Percentiles rank a stretch among this genome's conserved stretches.
These are phyloP conservation scores for Torymus aiolomorphi DNA, from an alignment of 2,888 invertebrate genomes.

Conservation along the genomic window DNA sequence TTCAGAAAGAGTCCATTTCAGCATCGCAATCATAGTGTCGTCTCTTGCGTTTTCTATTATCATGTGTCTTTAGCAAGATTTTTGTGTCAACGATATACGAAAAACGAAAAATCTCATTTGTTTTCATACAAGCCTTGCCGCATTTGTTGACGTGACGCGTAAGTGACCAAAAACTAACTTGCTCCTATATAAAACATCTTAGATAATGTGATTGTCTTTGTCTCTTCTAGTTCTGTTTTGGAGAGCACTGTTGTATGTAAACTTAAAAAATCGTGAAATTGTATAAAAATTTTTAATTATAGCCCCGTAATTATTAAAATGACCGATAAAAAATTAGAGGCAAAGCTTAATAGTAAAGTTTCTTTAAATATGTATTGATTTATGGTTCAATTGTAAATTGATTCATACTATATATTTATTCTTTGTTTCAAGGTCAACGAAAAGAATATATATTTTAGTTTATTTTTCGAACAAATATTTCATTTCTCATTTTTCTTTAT, in stretches of 20 bases:
- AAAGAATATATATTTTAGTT: not conserved
- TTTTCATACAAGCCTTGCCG: constrained; percentile 19
- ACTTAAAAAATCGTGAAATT: constrained; percentile 31
- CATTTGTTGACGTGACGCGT: constrained; percentile 11
- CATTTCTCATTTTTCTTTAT: constrained; percentile 6
- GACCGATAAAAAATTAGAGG: not conserved
- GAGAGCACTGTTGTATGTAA: constrained; percentile 6
- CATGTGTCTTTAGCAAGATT: constrained; percentile 18
- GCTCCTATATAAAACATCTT: not conserved
- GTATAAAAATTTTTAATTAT: constrained; percentile 39
- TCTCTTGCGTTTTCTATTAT: constrained; percentile 1
- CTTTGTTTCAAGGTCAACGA: not conserved
- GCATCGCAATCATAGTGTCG: constrained; percentile 26
- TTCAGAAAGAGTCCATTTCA: constrained; percentile 35
- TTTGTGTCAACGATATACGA: constrained; percentile 11
- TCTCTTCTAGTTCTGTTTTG: constrained; percentile 15
- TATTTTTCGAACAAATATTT: not conserved
- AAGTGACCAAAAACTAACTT: constrained; percentile 28
- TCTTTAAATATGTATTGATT: too few species aligned
- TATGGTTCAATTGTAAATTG: not conserved
- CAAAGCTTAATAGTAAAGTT: too few species aligned
- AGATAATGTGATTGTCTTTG: constrained; percentile 17
- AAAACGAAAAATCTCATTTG: constrained; percentile 12
- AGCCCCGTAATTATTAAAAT: constrained; percentile 22
- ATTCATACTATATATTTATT: not conserved